phyloP scores from a whole-genome alignment of 1,140 invertebrate species.

The Rhagoletis zephyria region DNA sequence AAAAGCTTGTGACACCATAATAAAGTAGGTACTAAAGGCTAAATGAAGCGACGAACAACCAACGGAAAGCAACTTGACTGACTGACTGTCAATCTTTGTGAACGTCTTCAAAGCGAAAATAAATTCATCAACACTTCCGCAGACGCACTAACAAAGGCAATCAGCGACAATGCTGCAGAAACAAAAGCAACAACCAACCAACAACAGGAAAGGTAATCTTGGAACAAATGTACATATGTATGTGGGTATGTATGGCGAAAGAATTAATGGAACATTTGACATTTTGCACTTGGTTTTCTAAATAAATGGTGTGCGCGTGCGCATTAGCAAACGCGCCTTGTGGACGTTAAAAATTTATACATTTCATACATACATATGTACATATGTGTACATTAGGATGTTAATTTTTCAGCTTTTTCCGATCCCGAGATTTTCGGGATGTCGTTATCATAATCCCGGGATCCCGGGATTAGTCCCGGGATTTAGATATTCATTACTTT shows the following conservation, averaged over 20 bases:
- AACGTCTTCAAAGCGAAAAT: background rate
- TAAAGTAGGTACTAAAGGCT: background rate
- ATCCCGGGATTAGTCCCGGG: no score
- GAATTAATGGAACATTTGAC: background rate
- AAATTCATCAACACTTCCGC: constrained; percentile 52
- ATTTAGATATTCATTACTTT: no score
- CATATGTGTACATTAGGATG: no score
- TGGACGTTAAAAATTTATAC: no score
- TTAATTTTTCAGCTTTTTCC: no score
- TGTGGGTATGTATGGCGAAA: no score
- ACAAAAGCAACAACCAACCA: background rate
- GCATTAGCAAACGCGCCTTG: background rate
- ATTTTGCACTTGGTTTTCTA: background rate
- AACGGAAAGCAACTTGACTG: background rate
- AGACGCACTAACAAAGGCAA: constrained; percentile 20
- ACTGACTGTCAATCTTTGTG: background rate
- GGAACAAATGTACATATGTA: no score
- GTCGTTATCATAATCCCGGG: no score
- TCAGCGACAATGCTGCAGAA: constrained; percentile 2
- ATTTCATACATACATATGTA: no score
- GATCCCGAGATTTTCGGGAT: no score
- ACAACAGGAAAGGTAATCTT: background rate
- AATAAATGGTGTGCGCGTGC: background rate
- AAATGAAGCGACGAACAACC: background rate
- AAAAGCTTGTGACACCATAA: background rate